Conservation (phyloP, 1,140 invertebrate species). For the Caenorhabditis briggsae region DNA sequence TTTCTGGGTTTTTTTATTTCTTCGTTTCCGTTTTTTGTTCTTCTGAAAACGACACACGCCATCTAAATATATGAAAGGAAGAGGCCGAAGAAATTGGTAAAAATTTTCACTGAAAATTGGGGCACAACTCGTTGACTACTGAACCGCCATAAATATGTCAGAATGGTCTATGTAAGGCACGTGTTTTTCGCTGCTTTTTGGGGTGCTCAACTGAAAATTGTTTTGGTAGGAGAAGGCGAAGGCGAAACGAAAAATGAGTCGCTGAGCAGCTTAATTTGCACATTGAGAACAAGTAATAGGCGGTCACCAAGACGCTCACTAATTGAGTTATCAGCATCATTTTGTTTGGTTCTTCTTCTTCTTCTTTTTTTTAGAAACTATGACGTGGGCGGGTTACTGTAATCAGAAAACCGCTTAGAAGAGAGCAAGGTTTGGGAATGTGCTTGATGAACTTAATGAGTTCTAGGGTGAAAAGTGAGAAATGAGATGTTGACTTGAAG, state of each 20-base stretch:
- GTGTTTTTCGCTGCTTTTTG: neutral
- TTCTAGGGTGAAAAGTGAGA: neutral
- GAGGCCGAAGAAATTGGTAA: neutral
- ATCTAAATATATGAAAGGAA: neutral
- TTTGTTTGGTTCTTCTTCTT: conserved; percentile 1
- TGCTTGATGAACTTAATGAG: conserved; percentile 9
- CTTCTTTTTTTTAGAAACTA: neutral
- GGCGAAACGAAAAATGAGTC: too few relatives aligned
- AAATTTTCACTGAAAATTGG: neutral
- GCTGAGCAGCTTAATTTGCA: neutral
- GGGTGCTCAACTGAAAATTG: neutral
- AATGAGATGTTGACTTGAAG: conserved; percentile 41
- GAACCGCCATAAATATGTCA: neutral
- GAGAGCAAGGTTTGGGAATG: neutral
- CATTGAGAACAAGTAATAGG: conserved; percentile 42
- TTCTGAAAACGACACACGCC: neutral
- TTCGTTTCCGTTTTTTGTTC: neutral
- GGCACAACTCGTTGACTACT: neutral
- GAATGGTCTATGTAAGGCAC: neutral
- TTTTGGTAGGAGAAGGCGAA: neutral
- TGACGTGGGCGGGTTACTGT: conserved; percentile 28
- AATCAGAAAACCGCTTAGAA: neutral
- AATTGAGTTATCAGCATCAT: conserved; percentile 41
- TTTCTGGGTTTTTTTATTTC: neutral
- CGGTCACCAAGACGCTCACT: conserved; percentile 26